phyloP scores from a whole-genome alignment of 2,888 invertebrate species.

The Linnaemya tessellans region DNA sequence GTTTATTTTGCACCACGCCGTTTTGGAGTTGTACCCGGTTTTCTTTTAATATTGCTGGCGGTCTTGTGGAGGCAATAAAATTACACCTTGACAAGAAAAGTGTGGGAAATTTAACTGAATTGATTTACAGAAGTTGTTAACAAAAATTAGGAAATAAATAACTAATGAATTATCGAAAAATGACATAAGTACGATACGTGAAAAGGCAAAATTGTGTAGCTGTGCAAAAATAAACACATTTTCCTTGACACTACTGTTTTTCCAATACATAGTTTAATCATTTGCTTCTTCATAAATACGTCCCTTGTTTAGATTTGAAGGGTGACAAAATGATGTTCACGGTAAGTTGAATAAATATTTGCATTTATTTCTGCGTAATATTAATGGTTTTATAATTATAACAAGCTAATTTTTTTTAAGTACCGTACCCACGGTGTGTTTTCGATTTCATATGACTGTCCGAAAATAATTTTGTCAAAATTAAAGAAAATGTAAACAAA shows the following conservation, averaged over 20 bases:
- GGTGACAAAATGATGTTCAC: conserved; percentile 80
- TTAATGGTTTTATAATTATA: neutral
- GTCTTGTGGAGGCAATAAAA: conserved; percentile 30
- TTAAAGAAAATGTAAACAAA: neutral
- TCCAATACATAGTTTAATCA: conserved; percentile 50
- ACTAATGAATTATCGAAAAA: conserved; percentile 36
- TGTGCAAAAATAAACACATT: conserved; percentile 34
- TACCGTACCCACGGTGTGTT: neutral
- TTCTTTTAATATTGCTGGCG: conserved; percentile 39
- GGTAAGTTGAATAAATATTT: conserved; percentile 75
- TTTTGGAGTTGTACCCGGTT: conserved; percentile 67
- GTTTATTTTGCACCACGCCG: conserved; percentile 69
- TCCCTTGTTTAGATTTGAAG: conserved; percentile 47
- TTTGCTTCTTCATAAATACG: conserved; percentile 16
- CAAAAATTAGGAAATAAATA: conserved; percentile 13
- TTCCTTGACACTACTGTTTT: conserved; percentile 13
- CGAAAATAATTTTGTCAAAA: neutral
- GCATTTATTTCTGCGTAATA: neutral
- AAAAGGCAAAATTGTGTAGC: conserved; percentile 29
- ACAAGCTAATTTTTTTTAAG: too few relatives aligned
- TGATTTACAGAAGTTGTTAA: conserved; percentile 1
- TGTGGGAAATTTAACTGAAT: conserved; percentile 50
- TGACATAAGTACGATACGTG: conserved; percentile 11
- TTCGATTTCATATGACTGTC: neutral
- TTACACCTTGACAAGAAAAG: conserved; percentile 17